Base-by-base conservation (phyloP, 1,140 invertebrate genomes). In the Orussus abietinus region DNA sequence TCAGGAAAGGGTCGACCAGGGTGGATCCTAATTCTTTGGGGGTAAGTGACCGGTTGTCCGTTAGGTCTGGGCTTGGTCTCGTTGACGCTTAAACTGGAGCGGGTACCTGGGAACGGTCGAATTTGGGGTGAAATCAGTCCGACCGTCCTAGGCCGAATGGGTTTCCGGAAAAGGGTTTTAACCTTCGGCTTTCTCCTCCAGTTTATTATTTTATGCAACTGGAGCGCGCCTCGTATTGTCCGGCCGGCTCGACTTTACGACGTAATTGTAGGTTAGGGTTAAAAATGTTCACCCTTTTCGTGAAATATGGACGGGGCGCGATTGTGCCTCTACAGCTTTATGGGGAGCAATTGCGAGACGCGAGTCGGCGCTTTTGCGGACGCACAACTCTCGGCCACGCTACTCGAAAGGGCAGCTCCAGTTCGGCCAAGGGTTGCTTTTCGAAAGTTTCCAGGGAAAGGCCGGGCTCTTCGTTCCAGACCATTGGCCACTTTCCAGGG, bases 191-290 rank as follows among this genome's bases (percentile, higher is more conserved):
- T 11, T 42, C 42, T 31, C 42, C 9, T 15, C 4, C 9, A 46
- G 49, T 64, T 61, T 64, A 64, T 68, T 64, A 63, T 67, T 68
- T 58, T 61, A 63, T 60, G 51, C 56, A 70, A 66, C 51, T 66
- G 51, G 59, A 64, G 58, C 65, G 65, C 49, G 51, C 55, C 50
- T 22, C 37, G 33, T 29, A 59, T 65, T 66, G 46, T 64, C 11
- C 12, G 30, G 11, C 26, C 21, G 45, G 53, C 57, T 39, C 31
- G 49, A 57, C 58, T 59, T 66, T 59, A 68, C 64, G 59, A 65
- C 55, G 62, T 65, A 66, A 67, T 66, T 62, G 47, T 61, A 53
- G 58, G 57, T 59, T 59, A 62, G 65, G 64, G 67, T 68, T 70
- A 66, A 68, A 64, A 58, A 63, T 47, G 12, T 47, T 42, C 36